phyloP scores from a whole-genome alignment of 2,888 invertebrate genomes.

The Drosophila niveifrons region DNA sequence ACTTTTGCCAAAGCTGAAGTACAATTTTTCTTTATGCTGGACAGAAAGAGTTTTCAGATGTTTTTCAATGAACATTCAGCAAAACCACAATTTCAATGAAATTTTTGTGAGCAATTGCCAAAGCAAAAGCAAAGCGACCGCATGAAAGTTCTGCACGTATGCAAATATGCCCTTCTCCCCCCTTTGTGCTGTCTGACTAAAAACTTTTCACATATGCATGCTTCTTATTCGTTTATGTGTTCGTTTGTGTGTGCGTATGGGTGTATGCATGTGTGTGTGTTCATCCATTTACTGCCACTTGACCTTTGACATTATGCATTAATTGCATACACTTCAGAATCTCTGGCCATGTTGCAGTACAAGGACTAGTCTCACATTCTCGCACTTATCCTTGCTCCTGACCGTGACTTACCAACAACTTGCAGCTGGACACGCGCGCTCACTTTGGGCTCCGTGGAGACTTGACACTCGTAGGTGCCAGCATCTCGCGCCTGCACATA shows the following conservation, averaged over 20 bases:
- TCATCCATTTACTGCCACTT: conserved; percentile 45
- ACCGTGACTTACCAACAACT: conserved; percentile 92
- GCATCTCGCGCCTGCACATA: conserved; percentile 96
- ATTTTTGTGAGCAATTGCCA: conserved; percentile 77
- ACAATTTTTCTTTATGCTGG: conserved; percentile 61
- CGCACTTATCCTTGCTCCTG: conserved; percentile 42
- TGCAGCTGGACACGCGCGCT: conserved; percentile 96
- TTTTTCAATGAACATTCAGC: conserved; percentile 57
- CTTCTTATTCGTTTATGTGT: conserved; percentile 15
- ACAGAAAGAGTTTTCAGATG: conserved; percentile 51
- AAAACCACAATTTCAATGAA: conserved; percentile 75
- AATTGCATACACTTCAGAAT: conserved; percentile 51
- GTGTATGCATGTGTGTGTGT: conserved; percentile 1
- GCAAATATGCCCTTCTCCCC: conserved; percentile 34
- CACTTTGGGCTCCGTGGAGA: conserved; percentile 97
- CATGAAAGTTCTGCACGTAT: conserved; percentile 48
- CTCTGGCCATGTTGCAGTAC: conserved; percentile 14
- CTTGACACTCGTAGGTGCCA: conserved; percentile 97
- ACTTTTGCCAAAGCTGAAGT: conserved; percentile 47
- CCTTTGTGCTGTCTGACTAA: conserved; percentile 1
- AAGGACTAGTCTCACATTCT: conserved; percentile 27
- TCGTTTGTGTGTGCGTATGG: background rate
- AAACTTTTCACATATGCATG: conserved; percentile 37
- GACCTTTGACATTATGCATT: conserved; percentile 64
- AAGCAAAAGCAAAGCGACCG: conserved; percentile 47